These are phyloP conservation scores for Frankliniella fusca DNA, from an alignment of 2,888 invertebrate species.

Conservation along the genomic window DNA sequence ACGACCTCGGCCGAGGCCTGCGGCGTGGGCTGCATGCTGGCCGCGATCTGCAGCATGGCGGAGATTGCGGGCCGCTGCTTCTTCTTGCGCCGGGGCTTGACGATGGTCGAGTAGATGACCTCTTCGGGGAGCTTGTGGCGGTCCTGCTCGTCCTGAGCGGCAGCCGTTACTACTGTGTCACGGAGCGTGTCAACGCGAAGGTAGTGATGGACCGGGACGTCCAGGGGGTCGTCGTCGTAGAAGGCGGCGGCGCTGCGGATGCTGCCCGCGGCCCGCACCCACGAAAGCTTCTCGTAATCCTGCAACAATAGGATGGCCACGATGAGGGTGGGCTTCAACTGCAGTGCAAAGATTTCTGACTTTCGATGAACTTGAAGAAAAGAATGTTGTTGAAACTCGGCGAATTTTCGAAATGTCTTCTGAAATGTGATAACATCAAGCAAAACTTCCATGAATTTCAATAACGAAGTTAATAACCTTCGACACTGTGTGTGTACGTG, in stretches of 20 bases:
- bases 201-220: not conserved
- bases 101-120: constrained; percentile 33
- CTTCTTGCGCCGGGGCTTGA: constrained; percentile 34
- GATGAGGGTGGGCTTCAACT: no score
- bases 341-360: no score
- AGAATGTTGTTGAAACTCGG: no score
- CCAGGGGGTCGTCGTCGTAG: not conserved
- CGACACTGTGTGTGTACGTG: no score
- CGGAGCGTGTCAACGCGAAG: constrained; percentile 14
- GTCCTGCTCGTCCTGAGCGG: constrained; percentile 14
- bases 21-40: not conserved
- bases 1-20: not conserved
- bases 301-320: constrained; percentile 25
- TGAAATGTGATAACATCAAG: no score
- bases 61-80: constrained; percentile 33
- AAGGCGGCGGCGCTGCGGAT: not conserved
- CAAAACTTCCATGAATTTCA: no score
- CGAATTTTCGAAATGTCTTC: no score
- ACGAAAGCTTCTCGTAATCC: constrained; percentile 30
- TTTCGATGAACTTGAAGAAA: no score
- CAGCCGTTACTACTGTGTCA: not conserved
- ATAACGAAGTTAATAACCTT: no score
- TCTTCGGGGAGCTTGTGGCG: constrained; percentile 30
- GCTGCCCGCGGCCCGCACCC: constrained; percentile 5
- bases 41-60: constrained; percentile 28